Percentiles rank a stretch among this genome's conserved stretches.
phyloP scores from a whole-genome alignment of 2,113 vertebrate species.

The Strix aluco region DNA sequence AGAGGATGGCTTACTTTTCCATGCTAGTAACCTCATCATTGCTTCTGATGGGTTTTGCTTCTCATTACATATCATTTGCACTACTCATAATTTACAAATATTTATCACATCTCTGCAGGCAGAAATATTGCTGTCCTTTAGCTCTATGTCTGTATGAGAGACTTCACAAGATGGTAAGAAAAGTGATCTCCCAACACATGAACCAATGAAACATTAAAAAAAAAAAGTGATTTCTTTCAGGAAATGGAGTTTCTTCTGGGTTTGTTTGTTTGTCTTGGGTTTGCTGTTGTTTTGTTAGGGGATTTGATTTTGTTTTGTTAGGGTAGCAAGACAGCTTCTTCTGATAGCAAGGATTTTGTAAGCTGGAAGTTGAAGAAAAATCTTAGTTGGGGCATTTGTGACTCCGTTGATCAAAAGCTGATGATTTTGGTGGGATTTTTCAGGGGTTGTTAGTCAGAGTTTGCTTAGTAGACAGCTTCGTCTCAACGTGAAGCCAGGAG shows the following conservation, averaged over 20 bases:
- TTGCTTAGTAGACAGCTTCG: background rate
- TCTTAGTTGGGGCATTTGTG: background rate
- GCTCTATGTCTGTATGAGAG: background rate
- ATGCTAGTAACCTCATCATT: background rate
- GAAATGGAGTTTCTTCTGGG: background rate
- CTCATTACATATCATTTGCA: background rate
- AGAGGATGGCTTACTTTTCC: background rate
- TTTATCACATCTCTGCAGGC: background rate
- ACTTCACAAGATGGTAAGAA: background rate
- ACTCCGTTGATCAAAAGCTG: background rate
- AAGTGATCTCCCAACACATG: background rate
- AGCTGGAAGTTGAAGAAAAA: background rate
- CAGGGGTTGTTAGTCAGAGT: background rate
- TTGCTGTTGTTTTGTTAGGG: background rate
- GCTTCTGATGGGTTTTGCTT: background rate
- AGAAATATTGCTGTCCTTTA: background rate
- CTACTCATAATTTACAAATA: background rate
- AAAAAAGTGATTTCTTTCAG: background rate
- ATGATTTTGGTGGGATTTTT: background rate
- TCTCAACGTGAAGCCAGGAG: background rate
- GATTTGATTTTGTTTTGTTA: too few relatives aligned
- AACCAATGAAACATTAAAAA: background rate
- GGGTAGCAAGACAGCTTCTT: background rate
- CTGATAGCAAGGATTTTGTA: background rate
- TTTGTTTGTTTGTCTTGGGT: background rate